Conservation (phyloP, 2,797 vertebrate genomes). For the Megaceryle alcyon region DNA sequence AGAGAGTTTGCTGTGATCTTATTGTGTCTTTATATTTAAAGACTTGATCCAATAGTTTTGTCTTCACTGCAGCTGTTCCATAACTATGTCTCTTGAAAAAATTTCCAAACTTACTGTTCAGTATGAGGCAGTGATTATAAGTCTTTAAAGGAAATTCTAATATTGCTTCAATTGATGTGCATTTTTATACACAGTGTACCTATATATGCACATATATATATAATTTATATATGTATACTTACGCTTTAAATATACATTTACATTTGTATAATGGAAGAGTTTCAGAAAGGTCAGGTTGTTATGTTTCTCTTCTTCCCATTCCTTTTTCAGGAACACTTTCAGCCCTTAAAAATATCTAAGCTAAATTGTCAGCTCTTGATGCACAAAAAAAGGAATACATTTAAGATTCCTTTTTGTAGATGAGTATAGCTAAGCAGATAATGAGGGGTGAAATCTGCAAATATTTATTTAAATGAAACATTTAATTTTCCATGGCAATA, state of each 20-base stretch:
- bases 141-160: background rate
- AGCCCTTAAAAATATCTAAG: background rate
- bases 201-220: background rate
- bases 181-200: background rate
- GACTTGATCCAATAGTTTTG: background rate
- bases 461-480: conserved; percentile 50
- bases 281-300: background rate
- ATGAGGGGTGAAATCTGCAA: background rate
- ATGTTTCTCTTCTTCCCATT: background rate
- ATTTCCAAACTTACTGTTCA: background rate
- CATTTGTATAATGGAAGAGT: background rate
- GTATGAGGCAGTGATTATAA: background rate
- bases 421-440: background rate
- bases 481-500: conserved; percentile 5
- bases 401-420: background rate
- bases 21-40: background rate
- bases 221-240: background rate
- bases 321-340: background rate
- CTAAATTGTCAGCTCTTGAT: background rate
- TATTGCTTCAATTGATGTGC: background rate
- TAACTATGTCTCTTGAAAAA: background rate
- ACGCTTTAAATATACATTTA: background rate
- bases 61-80: background rate
- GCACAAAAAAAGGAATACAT: background rate
- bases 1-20: background rate